These are phyloP conservation scores for Aldrovandia affinis DNA, from an alignment of 2,797 vertebrate genomes.

Conservation along the genomic window DNA sequence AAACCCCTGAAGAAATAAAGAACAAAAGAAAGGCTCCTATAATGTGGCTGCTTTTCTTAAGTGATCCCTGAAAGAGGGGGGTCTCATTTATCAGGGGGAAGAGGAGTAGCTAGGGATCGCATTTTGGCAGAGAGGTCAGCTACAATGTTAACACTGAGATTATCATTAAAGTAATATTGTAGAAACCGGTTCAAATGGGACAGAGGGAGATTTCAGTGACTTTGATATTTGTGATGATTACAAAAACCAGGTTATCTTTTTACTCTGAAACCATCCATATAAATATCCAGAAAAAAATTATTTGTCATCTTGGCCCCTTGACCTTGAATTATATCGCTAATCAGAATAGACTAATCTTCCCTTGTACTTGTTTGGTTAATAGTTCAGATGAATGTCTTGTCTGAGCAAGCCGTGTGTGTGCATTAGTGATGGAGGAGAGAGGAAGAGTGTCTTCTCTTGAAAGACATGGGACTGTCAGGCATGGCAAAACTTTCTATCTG, in stretches of 20 bases:
- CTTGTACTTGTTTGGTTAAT: not conserved
- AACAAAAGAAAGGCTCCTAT: conserved; percentile 16
- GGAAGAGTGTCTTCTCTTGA: not conserved
- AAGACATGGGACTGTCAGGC: not conserved
- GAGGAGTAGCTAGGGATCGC: not conserved
- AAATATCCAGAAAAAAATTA: not conserved
- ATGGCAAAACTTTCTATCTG: not conserved
- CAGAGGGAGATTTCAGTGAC: not conserved
- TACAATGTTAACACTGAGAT: not conserved
- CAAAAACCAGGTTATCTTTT: conserved; percentile 12
- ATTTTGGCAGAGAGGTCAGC: not conserved
- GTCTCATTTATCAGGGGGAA: not conserved
- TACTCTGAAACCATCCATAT: not conserved
- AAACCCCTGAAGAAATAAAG: conserved; percentile 2
- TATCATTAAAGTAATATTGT: not conserved
- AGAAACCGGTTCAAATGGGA: not conserved
- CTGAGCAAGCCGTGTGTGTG: not conserved
- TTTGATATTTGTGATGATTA: not conserved
- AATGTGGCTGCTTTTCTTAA: not conserved
- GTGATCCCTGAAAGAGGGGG: not conserved
- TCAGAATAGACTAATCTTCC: not conserved
- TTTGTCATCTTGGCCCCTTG: not conserved
- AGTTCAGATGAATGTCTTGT: not conserved
- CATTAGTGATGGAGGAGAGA: conserved; percentile 4
- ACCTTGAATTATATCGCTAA: not conserved